Base-by-base conservation (phyloP, 1,140 invertebrate genomes). In the Dendrolimus punctatus region DNA sequence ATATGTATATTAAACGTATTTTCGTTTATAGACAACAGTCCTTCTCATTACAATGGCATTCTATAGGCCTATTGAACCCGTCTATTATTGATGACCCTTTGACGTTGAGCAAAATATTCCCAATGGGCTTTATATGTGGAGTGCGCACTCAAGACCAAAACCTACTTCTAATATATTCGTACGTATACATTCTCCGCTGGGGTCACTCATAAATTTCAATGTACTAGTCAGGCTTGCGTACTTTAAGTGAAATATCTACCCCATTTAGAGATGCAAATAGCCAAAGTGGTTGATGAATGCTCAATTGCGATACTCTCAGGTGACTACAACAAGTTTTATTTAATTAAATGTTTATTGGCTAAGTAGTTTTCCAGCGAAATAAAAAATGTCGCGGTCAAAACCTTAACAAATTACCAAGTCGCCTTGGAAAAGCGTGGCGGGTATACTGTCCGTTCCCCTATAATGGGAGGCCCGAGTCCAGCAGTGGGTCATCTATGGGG, bases 201-300 rank as follows among this genome's bases (percentile, higher is more conserved):
- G 70, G 61, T 70, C 71, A 63, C 68, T 73, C 71, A 64, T 73
- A 73, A 73, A 73, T 73, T 68, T 73, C 71, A 73, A 73, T 73
- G 68, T 73, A 70, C 68, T 73, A 71, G 70, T 71, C 70, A 65
- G 62, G 64, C 64, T 53, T 55, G 63, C 56, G 70, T 68, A 73
- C 68, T 73, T 73, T 71, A 66, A 71, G 71, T 73, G 66, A 73
- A 68, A 73, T 73, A 73, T 73, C 62, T 70, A 61, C 71, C 65
- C 71, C 71, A 73, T 73, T 73, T 67, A 62, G 66, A 53, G 64
- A 64, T 69, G 65, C 67, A 67, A 64, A 69, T 66, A 71, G 58
- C 71, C 65, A 62, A 73, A 73, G 58, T 62, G 59, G 62, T 68
- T 71, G 68, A 71, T 71, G 63, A 71, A 73, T 23, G 23, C 23